Conservation (phyloP, 2,797 vertebrate genomes). For the Psittacula echo region DNA sequence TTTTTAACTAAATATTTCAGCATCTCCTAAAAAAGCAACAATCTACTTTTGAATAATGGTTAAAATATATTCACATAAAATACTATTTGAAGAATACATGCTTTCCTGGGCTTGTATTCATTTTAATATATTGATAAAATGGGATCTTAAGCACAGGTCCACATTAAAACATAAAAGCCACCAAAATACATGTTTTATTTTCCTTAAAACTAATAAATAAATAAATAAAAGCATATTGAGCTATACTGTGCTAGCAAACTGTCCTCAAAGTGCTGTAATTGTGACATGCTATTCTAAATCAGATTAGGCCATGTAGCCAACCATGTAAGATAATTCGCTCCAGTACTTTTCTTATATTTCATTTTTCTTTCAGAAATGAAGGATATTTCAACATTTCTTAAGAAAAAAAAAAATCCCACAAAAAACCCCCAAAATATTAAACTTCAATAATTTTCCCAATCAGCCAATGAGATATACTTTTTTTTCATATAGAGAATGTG, state of each 20-base stretch:
- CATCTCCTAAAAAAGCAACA: neutral
- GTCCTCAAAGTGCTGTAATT: neutral
- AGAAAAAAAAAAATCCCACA: neutral
- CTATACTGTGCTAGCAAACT: neutral
- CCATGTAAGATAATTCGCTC: neutral
- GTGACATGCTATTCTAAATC: neutral
- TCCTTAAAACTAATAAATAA: neutral
- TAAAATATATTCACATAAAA: neutral
- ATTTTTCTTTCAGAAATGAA: neutral
- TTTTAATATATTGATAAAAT: neutral
- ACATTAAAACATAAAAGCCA: neutral
- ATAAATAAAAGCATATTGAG: neutral
- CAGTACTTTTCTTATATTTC: neutral
- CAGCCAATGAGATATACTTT: neutral
- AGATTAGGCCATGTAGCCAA: neutral
- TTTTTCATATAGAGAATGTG: neutral
- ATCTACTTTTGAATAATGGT: neutral
- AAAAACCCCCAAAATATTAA: neutral
- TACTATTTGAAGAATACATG: neutral
- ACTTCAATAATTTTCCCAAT: neutral
- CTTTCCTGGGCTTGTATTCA: neutral
- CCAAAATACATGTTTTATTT: neutral
- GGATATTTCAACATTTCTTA: neutral
- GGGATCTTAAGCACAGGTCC: neutral
- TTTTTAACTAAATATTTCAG: neutral